Base-by-base conservation (phyloP, 2,888 invertebrate species). In the Melieria omissa region DNA sequence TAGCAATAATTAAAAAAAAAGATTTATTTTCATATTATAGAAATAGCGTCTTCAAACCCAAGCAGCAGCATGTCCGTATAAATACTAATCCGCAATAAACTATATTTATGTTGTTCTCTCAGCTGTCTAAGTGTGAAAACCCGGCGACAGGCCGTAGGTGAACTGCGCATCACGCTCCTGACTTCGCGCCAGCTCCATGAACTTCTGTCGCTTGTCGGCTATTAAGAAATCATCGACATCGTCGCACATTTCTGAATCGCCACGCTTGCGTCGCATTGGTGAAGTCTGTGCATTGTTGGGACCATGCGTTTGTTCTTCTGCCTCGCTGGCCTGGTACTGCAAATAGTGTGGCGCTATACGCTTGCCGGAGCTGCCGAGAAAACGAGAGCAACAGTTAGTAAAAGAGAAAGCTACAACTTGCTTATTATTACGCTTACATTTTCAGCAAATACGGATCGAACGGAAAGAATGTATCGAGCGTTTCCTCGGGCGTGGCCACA, bases 361-460 rank as follows among this genome's bases (percentile, higher is more conserved):
- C 41, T 81, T 77, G 46, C 83, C 83, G 62, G 89, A 89, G 47
- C 87, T 88, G 63, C 6, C 75, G 70, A 44, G 46, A 45, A 57
- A 55, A 61, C 54, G n/a, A 10, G 52, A 68, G 42, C 5, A 29
- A 10, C 52, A 58, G n/a, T n/a, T 16, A 62, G 4, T 71, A 54
- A n/a, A 14, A 14, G 41, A 68, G 41, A 68, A 57, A 6, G 61
- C n/a, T n/a, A 41, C 7, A 62, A 58, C 16, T 64, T 54, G 77
- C 87, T 82, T 92, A 92, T 89, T 44, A 49, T 55, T 12, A 57
- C 49, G 67, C 90, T 81, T 77, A 85, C 86, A 81, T 74, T 79
- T 91, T 90, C 61, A 98, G 88, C 14, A 92, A 86, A 83, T 94
- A 97, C 0, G 96, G 96, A 87, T 97, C 97, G 83, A 97, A 98